Evolutionary conservation across 2,797 vertebrate species (phyloP), one percentile per base, ranked within the genome.

Genomic region (Siniperca obscura): DNA sequence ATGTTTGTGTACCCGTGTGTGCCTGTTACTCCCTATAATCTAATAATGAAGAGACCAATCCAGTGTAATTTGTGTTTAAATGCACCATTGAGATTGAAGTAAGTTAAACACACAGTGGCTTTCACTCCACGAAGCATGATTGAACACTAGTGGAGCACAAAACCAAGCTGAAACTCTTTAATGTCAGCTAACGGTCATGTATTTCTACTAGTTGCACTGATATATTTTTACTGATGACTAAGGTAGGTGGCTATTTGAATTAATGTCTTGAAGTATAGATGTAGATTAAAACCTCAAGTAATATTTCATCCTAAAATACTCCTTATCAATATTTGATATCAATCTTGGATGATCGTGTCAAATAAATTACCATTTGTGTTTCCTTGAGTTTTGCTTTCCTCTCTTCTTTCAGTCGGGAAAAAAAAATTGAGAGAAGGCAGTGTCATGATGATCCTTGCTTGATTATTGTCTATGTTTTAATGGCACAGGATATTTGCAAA

Each of bases 1-100:
- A 80, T 86, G 83, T 83, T 84, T 87, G 67, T 87, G 80, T 27
- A 69, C 76, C 27, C n/a, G 56, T 36, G 42, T 34, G 38, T 2
- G 38, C 30, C 40, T 48, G 61, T 67, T 80, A 62, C 74, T 88
- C 76, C 59, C 67, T 72, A 6, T 74, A 89, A 91, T 88, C 88
- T 87, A 91, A 93, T 90, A 89, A 93, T 16, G 57, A 83, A 83
- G 75, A 83, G 74, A 53, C 78, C 76, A 79, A 77, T 87, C 72
- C 71, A 34, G 59, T 36, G 36, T n/a, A 74, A 88, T 83, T 86
- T 74, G 25, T 80, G 74, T 87, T 89, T 81, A 68, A 91, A 89
- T 30, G 68, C 70, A 78, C 85, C 85, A 81, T 60, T 81, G 66
- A 82, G 74, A 77, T 62, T 72, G 36, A 74, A 85, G 76, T 7